Base-by-base conservation (phyloP, 2,888 invertebrate genomes). In the Mylabris sibirica region DNA sequence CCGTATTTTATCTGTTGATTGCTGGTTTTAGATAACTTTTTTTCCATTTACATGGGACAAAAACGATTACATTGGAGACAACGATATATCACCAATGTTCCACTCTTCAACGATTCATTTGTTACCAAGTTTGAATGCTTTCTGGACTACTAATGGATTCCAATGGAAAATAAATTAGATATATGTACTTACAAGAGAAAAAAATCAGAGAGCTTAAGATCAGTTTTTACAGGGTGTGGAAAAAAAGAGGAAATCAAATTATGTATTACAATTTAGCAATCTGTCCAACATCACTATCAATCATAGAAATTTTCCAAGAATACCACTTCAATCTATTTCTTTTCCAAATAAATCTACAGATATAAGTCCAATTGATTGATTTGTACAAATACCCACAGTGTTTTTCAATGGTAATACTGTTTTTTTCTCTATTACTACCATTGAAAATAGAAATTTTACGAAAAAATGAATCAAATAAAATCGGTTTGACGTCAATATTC, bases 31-130 rank as follows among this genome's bases (percentile, higher is more conserved):
- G 20, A 24, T n/a, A 35, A 60, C 1, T 61, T 61, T 61, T 30
- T 61, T 61, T 61, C 61, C 61, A 61, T 61, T 61, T 11, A 61
- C 30, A 8, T 38, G 38, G 9, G 12, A 38, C 38, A 38, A 38
- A 61, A 61, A 41, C 61, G 38, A 61, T 61, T 61, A 38, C 38
- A 41, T 17, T n/a, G 22, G 61, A 61, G 41, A 24, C 41, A 20
- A 22, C 61, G 61, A 61, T 61, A 38, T 61, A 34, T 61, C 61
- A 61, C 41, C 41, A 34, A 61, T 61, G 61, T 8, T 41, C 61
- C 22, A 38, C 57, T 61, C 61, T 61, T 61, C 38, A 61, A 38
- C 61, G 41, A 61, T 61, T 61, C 61, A 61, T 61, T 61, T 61
- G 41, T 61, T 61, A 61, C 35, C 61, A 61, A 61, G 61, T 61